These are phyloP conservation scores for Pyrgilauda ruficollis DNA, from an alignment of 2,113 vertebrate genomes.

Conservation along the genomic window DNA sequence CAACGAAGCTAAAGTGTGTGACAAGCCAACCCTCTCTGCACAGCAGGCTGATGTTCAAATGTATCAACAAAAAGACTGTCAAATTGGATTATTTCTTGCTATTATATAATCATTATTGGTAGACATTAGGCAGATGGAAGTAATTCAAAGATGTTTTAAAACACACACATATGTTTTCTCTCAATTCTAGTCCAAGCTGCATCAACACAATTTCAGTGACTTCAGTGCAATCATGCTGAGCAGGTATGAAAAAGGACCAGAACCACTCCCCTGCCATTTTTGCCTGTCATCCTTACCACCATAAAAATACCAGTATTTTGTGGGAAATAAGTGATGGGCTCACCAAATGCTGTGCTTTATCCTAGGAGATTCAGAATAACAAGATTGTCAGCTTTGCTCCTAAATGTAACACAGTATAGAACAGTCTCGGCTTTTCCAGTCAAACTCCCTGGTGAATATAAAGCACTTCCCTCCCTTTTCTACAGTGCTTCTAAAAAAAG, in stretches of 20 bases:
- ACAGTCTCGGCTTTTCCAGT: slow-evolving; percentile 4
- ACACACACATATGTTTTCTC: background rate
- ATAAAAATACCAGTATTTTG: slow-evolving; percentile 28
- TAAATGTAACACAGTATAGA: slow-evolving; percentile 19
- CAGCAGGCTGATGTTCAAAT: background rate
- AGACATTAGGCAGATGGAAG: slow-evolving; percentile 10
- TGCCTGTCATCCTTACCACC: background rate
- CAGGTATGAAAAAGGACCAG: slow-evolving; percentile 35
- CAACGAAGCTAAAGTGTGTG: background rate
- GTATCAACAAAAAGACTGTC: background rate
- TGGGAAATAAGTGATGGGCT: background rate
- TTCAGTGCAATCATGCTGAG: background rate
- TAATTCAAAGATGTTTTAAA: slow-evolving; percentile 6
- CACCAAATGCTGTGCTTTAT: background rate
- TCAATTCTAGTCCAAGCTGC: background rate
- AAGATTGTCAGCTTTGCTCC: slow-evolving; percentile 24
- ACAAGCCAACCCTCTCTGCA: background rate
- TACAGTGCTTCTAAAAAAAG: background rate
- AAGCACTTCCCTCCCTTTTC: slow-evolving; percentile 28
- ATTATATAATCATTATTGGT: slow-evolving; percentile 22
- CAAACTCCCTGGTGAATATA: slow-evolving; percentile 21
- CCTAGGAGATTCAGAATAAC: slow-evolving; percentile 31
- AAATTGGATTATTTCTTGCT: slow-evolving; percentile 26
- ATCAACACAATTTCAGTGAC: background rate
- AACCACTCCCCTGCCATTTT: background rate